Evolutionary conservation across 2,113 vertebrate genomes (phyloP).

Genomic region (Eulemur macaco): DNA sequence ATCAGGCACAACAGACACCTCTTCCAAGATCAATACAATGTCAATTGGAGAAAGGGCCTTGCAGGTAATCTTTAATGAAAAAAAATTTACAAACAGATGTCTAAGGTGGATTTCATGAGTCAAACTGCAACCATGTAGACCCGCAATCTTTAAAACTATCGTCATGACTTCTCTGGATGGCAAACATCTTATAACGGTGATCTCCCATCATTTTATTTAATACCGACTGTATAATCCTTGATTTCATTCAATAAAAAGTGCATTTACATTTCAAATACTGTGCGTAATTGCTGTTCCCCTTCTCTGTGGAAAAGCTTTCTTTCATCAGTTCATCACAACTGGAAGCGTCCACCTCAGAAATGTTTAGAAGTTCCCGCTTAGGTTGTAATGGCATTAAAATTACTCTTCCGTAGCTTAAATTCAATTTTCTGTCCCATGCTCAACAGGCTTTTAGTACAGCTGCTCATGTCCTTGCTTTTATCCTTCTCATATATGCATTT

Average conservation of each 20-base stretch:
- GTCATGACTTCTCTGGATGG: too few relatives aligned
- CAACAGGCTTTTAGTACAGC: background rate
- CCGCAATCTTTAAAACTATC: background rate
- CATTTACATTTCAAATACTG: background rate
- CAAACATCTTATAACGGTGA: background rate
- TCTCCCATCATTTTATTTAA: background rate
- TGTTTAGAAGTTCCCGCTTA: background rate
- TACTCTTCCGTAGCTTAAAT: constrained; percentile 50
- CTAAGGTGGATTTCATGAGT: too few relatives aligned
- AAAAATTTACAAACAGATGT: too few relatives aligned
- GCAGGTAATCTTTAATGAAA: background rate
- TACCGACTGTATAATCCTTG: background rate
- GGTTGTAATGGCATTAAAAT: constrained; percentile 50
- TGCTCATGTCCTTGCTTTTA: background rate
- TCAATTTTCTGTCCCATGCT: constrained; percentile 27
- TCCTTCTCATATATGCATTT: background rate
- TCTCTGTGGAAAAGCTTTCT: background rate
- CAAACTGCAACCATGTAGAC: background rate
- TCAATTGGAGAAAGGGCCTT: background rate
- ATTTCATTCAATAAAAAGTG: background rate
- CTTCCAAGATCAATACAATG: background rate
- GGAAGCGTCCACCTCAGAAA: background rate
- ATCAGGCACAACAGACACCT: too few relatives aligned
- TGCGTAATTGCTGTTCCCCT: background rate
- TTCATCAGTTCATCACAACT: constrained; percentile 7